Evolutionary conservation across 2,888 invertebrate genomes (phyloP), one percentile per base, ranked within the genome.

Genomic region (Idaea straminata): DNA sequence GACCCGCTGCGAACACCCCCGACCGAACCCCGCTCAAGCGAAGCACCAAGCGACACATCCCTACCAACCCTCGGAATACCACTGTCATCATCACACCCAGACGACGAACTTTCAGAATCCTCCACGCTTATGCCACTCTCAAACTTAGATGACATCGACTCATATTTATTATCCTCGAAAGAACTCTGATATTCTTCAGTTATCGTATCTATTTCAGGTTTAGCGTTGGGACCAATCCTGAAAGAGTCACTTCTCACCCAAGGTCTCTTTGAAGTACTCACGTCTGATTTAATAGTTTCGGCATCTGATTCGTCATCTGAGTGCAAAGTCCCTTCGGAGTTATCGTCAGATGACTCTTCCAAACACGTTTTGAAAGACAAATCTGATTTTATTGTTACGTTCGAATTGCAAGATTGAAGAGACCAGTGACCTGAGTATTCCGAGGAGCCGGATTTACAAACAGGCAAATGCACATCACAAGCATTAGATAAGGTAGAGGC

Each of bases 1-100:
- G 90, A 91, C 91, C 92, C 92, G 87, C 92, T 92, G 92, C 90
- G 86, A 92, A 91, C 91, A 91, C 79, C 90, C 89, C 86, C 88
- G 82, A 83, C 88, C 84, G 84, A 77, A 79, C 77, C 88, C 83
- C 90, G 89, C 91, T 91, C 91, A 92, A 92, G 92, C 92, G 88
- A 92, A 92, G 91, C 92, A 78, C 75, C 84, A 88, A 88, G 88
- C 90, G 84, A 85, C 83, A 84, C 81, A 79, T 84, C 84, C 75
- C 75, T 77, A 76, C 74, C 80, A 10, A 47, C 47, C 82, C 87
- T 85, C 87, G 89, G 89, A 87, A 90, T 83, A 88, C 89, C 88
- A 75, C 88, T 87, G 68, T 90, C 91, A 64, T 83, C 85, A 74
- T 84, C 88, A 67, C 84, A 84, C 68, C 84, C 89, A 76, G 89